Evolutionary conservation across 1,140 invertebrate genomes (phyloP).

Genomic region (Papilio aristodemus): DNA sequence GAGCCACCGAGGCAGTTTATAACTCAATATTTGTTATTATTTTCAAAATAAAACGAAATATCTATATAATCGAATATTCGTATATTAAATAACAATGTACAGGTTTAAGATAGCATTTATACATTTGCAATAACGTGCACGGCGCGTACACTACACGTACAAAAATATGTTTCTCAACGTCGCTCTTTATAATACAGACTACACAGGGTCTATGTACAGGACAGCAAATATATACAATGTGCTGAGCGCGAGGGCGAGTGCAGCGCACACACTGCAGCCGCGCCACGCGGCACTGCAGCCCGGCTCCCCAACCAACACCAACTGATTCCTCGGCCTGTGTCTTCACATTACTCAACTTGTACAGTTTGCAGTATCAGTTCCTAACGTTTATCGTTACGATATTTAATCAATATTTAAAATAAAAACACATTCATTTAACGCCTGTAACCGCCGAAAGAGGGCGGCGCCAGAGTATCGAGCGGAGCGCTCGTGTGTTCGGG

Average conservation of each 20-base stretch:
- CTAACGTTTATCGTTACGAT: too few relatives aligned
- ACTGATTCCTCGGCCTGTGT: too few relatives aligned
- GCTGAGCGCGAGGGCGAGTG: too few relatives aligned
- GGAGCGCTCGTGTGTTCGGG: too few relatives aligned
- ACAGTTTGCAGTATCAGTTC: too few relatives aligned
- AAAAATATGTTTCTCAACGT: slow-evolving; percentile 16
- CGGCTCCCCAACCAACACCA: too few relatives aligned
- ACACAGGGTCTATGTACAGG: slow-evolving; percentile 10
- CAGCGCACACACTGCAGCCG: neutral
- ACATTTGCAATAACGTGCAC: slow-evolving; percentile 17
- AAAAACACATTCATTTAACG: too few relatives aligned
- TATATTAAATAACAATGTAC: slow-evolving; percentile 38
- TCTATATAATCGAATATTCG: slow-evolving; percentile 27
- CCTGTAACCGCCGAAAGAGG: too few relatives aligned
- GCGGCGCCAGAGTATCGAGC: too few relatives aligned
- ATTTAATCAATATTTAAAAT: too few relatives aligned
- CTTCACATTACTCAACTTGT: too few relatives aligned
- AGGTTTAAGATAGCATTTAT: slow-evolving; percentile 34
- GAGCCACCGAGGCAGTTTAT: too few relatives aligned
- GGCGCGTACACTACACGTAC: neutral
- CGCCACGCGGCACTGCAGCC: neutral
- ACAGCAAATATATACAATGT: neutral
- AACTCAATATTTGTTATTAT: neutral
- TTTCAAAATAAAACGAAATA: neutral
- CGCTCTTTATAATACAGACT: slow-evolving; percentile 22